Conservation (phyloP, 2,113 vertebrate species). For the Gopherus evgoodei region DNA sequence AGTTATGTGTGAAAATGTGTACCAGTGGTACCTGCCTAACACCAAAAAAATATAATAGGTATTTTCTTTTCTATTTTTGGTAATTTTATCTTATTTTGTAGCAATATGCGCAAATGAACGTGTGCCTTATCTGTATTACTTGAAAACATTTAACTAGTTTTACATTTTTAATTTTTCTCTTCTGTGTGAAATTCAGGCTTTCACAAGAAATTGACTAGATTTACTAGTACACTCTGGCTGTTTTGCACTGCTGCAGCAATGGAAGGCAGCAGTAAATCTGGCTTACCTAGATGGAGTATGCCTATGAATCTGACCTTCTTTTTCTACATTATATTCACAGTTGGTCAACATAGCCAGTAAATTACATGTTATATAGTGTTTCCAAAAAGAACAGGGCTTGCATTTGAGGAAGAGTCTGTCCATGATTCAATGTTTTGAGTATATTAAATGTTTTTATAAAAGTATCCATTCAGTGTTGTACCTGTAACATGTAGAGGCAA, state of each 20-base stretch:
- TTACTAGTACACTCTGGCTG: no score
- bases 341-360: background rate
- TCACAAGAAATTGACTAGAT: background rate
- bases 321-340: background rate
- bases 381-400: no score
- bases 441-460: no score
- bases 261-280: background rate
- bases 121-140: background rate
- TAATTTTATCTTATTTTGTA: background rate
- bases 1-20: constrained; percentile 6
- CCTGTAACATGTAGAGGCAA: no score
- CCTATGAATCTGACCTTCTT: background rate
- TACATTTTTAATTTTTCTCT: background rate
- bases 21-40: background rate
- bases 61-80: constrained; percentile 13
- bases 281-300: constrained; percentile 10
- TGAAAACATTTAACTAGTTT: background rate
- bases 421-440: no score
- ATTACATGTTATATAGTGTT: no score
- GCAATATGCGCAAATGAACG: background rate
- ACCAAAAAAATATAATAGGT: constrained; percentile 15
- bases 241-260: background rate
- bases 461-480: no score
- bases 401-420: no score
- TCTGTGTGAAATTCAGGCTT: background rate